These are phyloP conservation scores for Hyposoter dolosus DNA, from an alignment of 2,888 invertebrate species.

Conservation along the genomic window DNA sequence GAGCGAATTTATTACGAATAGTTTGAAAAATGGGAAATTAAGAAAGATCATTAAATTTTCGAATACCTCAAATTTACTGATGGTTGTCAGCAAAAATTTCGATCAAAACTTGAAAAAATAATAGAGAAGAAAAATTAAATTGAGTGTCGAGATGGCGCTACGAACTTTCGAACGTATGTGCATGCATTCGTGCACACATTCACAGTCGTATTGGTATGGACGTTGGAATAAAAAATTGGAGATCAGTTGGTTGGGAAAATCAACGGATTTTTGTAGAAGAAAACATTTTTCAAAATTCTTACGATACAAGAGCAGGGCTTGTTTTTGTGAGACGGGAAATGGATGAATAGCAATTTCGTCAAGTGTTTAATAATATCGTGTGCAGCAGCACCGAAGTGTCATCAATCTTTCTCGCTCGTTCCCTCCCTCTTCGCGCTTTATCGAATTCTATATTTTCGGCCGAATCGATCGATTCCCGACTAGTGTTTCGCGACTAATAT, in stretches of 20 bases:
- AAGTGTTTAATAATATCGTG: neutral
- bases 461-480: conserved; percentile 57
- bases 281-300: neutral
- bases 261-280: neutral
- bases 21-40: neutral
- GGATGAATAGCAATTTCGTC: neutral
- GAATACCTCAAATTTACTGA: neutral
- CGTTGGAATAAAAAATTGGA: conserved; percentile 15
- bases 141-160: neutral
- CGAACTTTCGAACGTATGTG: neutral
- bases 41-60: neutral
- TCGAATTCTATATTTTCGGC: conserved; percentile 34
- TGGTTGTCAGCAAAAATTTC: neutral
- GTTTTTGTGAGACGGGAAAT: neutral
- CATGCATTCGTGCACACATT: neutral
- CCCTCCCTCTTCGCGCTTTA: conserved; percentile 9
- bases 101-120: neutral
- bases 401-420: conserved; percentile 4
- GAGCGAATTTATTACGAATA: neutral
- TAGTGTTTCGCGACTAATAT: conserved; percentile 69
- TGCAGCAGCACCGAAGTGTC: neutral
- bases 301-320: neutral
- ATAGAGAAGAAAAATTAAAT: neutral
- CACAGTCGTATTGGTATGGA: neutral
- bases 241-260: neutral